These are phyloP conservation scores for Drosophila elegans DNA, from an alignment of 1,140 invertebrate genomes.

Conservation along the genomic window DNA sequence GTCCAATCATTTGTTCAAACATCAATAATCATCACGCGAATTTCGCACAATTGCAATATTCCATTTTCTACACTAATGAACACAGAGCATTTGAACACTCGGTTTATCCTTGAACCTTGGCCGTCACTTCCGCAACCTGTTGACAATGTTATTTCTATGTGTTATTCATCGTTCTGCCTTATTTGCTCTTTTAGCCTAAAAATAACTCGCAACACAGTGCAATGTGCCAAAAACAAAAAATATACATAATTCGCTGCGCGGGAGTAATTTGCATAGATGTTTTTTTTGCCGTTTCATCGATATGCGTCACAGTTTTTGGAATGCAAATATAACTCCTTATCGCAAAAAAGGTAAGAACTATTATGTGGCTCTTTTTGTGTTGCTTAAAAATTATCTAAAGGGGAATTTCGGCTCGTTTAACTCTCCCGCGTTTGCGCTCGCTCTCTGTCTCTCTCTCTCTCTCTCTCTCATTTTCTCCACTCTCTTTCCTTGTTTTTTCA, in stretches of 20 bases:
- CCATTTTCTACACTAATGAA: slow-evolving; percentile 3
- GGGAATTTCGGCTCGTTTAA: slow-evolving; percentile 44
- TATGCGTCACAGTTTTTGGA: slow-evolving; percentile 38
- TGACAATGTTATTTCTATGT: slow-evolving; percentile 57
- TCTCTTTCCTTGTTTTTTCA: slow-evolving; percentile 34
- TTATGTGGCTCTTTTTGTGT: slow-evolving; percentile 5
- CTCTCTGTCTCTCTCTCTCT: slow-evolving; percentile 23
- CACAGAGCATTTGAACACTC: slow-evolving; percentile 13
- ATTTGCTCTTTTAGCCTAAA: slow-evolving; percentile 52
- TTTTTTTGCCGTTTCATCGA: slow-evolving; percentile 24
- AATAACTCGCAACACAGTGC: slow-evolving; percentile 65
- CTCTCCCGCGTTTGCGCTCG: slow-evolving; percentile 58
- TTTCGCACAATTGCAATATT: slow-evolving; percentile 21
- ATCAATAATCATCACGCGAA: slow-evolving; percentile 37
- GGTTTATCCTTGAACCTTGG: slow-evolving; percentile 54
- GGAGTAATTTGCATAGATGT: slow-evolving; percentile 5
- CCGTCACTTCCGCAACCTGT: slow-evolving; percentile 78
- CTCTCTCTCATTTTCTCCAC: slow-evolving; percentile 10
- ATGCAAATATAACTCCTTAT: slow-evolving; percentile 15
- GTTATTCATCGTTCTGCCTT: slow-evolving; percentile 25
- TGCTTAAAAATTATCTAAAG: slow-evolving; percentile 40
- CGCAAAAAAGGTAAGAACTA: slow-evolving; percentile 10
- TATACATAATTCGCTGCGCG: slow-evolving; percentile 7
- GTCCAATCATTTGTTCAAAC: slow-evolving; percentile 60
- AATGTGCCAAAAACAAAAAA: slow-evolving; percentile 63